Percentiles rank a stretch among this genome's conserved stretches.
Evolutionary conservation across 2,797 vertebrate genomes (phyloP).

Genomic region (Periparus ater): DNA sequence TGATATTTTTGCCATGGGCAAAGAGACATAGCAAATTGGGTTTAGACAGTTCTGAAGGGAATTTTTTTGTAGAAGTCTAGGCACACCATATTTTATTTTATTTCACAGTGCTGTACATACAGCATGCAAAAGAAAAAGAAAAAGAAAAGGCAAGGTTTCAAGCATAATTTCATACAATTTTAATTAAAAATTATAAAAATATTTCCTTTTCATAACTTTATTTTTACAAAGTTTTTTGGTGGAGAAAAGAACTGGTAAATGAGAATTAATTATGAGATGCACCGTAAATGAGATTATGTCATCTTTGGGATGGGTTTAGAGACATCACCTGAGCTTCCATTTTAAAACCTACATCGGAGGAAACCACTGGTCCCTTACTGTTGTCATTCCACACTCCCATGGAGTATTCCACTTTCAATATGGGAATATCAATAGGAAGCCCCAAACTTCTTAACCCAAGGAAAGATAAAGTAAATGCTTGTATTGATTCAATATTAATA

Average conservation of each 20-base stretch:
- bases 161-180: neutral
- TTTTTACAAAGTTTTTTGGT: neutral
- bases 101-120: neutral
- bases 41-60: constrained; percentile 7
- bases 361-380: neutral
- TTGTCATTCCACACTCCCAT: neutral
- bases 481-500: neutral
- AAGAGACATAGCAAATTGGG: neutral
- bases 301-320: neutral
- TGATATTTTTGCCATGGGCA: constrained; percentile 17
- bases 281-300: neutral
- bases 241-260: neutral
- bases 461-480: neutral
- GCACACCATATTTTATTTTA: neutral
- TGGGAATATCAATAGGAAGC: neutral
- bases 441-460: neutral
- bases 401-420: neutral
- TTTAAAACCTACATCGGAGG: neutral
- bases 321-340: neutral
- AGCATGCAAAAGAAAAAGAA: neutral
- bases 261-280: neutral
- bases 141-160: neutral
- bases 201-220: neutral
- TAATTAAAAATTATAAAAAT: neutral
- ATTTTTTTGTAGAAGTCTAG: neutral